Base-by-base conservation (phyloP, 2,797 vertebrate genomes). In the Gymnopithys bicolor region DNA sequence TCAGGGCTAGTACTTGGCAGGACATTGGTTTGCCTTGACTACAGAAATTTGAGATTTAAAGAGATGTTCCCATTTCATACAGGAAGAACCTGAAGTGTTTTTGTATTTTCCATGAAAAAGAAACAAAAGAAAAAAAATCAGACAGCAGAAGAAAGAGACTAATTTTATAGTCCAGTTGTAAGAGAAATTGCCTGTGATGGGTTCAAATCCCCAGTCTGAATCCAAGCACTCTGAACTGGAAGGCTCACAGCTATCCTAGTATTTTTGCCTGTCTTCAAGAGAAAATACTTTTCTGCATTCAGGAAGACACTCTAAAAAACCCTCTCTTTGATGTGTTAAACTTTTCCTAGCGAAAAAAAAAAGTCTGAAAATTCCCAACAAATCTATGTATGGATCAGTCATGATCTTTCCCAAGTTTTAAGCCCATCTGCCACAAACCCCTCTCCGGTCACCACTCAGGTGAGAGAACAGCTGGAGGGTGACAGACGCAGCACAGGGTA, bases 1-100 rank as follows among this genome's bases (percentile, higher is more conserved):
- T 95, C 80, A 93, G 74, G 85, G 87, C 37, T 95, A 74, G 55
- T 63, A 82, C 55, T 95, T 93, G 90, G 86, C 86, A 96, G 67
- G 52, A 92, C 63, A 56, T 59, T 56, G 49, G 41, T 77, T 82
- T 89, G 88, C 86, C 55, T 71, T 73, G 55, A 89, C 76, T 88
- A 91, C 19, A 96, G 76, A 92, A 91, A 93, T 76, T 33, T 59
- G 80, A 82, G 66, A 76, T 90, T 84, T 84, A 79, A 84, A 91
- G 59, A 87, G 25, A 81, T 84, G 53, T 45, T 91, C 73, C 68
- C 25, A 52, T 90, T 81, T 91, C 48, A 60, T 67, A 70, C 13
- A 33, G 58, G 63, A 90, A 81, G n/a, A 95, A 84, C 10, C 35
- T 73, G 30, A 67, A 64, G 12, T 16, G 56, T 25, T 90, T 88